These are phyloP conservation scores for Smutsia gigantea DNA, from an alignment of 2,797 vertebrate species.

Conservation along the genomic window DNA sequence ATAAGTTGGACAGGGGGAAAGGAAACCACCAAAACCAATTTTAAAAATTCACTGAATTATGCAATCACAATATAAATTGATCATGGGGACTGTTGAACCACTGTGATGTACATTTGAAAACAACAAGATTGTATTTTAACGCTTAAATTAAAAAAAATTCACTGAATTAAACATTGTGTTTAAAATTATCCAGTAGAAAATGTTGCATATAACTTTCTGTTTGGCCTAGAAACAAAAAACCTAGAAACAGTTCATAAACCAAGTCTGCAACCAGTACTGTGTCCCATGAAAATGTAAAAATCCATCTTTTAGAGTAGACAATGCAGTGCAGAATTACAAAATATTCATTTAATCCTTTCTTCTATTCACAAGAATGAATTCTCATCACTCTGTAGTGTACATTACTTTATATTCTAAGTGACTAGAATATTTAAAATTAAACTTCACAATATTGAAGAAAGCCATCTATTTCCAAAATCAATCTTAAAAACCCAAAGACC, in stretches of 20 bases:
- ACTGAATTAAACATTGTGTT: background rate
- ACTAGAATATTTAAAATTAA: constrained; percentile 53
- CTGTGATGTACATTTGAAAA: too few relatives aligned
- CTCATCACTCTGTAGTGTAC: background rate
- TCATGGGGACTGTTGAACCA: too few relatives aligned
- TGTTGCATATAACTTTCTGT: background rate
- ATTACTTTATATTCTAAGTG: background rate
- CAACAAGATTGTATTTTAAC: too few relatives aligned
- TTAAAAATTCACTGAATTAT: background rate
- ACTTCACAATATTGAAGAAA: background rate
- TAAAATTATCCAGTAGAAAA: constrained; percentile 47
- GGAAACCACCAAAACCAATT: constrained; percentile 24
- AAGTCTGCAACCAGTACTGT: background rate
- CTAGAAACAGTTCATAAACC: constrained; percentile 16
- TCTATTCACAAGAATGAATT: constrained; percentile 27
- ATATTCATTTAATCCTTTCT: constrained; percentile 23
- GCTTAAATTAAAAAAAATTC: background rate
- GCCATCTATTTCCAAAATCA: constrained; percentile 22
- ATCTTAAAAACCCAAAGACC: background rate
- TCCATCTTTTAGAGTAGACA: background rate
- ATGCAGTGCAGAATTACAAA: background rate
- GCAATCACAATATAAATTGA: too few relatives aligned
- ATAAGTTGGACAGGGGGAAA: background rate
- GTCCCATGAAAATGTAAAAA: background rate
- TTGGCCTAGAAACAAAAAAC: background rate